Percentiles rank a stretch among this genome's conserved stretches.
These are phyloP conservation scores for Acanthopagrus latus DNA, from an alignment of 2,797 vertebrate species.

Conservation along the genomic window DNA sequence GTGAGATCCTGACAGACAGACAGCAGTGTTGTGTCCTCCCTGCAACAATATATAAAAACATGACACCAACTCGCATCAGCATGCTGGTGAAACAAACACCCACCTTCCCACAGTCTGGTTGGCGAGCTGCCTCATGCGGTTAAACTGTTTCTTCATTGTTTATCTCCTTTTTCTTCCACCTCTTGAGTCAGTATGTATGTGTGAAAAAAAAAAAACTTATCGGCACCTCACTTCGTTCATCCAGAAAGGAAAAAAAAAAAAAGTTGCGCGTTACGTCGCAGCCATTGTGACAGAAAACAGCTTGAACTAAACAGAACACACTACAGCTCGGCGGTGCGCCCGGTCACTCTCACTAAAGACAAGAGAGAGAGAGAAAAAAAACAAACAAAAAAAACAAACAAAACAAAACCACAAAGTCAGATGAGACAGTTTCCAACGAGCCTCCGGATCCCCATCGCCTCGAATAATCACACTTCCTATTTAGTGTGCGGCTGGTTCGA, in stretches of 20 bases:
- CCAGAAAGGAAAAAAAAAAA: conserved; percentile 48
- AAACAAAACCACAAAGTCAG: conserved; percentile 7
- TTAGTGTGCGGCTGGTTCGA: conserved; percentile 9
- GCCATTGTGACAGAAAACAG: conserved; percentile 73
- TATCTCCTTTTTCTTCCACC: conserved; percentile 3
- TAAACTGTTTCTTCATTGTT: conserved; percentile 97
- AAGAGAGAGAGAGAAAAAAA: not conserved
- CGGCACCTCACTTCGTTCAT: conserved; percentile 55
- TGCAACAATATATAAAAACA: too few species aligned
- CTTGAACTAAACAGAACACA: conserved; percentile 14
- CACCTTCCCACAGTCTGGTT: conserved; percentile 98
- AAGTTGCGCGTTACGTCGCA: conserved; percentile 75
- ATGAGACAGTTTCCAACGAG: not conserved
- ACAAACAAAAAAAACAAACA: not conserved
- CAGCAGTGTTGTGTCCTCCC: not conserved
- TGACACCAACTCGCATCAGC: conserved; percentile 8
- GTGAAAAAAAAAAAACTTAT: conserved; percentile 64
- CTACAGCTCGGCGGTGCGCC: not conserved
- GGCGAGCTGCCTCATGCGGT: conserved; percentile 96
- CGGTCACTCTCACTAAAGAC: not conserved
- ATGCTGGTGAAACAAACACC: conserved; percentile 45
- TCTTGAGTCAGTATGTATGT: conserved; percentile 5
- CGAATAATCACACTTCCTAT: conserved; percentile 14
- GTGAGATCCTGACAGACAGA: not conserved
- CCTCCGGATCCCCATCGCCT: conserved; percentile 51